Evolutionary conservation across 2,797 vertebrate genomes (phyloP).

Genomic region (Sebastiscus tertius): DNA sequence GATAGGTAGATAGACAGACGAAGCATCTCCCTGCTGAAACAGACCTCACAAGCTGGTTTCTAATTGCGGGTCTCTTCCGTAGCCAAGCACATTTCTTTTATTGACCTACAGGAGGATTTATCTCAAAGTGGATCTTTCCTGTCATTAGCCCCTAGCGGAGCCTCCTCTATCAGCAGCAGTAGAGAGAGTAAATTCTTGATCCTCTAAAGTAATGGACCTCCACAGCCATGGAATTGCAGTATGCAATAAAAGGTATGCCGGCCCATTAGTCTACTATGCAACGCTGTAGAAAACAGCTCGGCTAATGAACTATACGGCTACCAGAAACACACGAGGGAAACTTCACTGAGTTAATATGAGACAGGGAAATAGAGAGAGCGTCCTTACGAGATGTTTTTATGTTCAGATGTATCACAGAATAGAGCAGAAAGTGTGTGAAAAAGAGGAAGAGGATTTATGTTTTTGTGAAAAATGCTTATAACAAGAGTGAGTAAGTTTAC

Average conservation of each 20-base stretch:
- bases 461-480: constrained; percentile 37
- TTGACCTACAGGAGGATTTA: constrained; percentile 72
- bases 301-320: constrained; percentile 78
- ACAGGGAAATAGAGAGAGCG: neutral
- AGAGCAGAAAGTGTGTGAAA: neutral
- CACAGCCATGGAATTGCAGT: constrained; percentile 62
- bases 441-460: constrained; percentile 19
- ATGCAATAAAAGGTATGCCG: constrained; percentile 75
- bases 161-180: constrained; percentile 50
- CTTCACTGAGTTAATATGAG: constrained; percentile 22
- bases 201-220: constrained; percentile 71
- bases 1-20: neutral
- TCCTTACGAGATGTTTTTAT: neutral
- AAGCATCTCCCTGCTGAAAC: constrained; percentile 17
- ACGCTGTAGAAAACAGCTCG: constrained; percentile 69
- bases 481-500: constrained; percentile 30
- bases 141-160: constrained; percentile 68
- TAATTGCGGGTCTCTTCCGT: constrained; percentile 57
- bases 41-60: constrained; percentile 52
- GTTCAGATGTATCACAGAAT: constrained; percentile 15
- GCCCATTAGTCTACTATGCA: constrained; percentile 76
- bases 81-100: constrained; percentile 63
- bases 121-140: constrained; percentile 71
- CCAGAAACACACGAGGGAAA: constrained; percentile 61
- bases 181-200: constrained; percentile 73